A percentile compares a stretch with the other conserved stretches of the same genome.
Evolutionary conservation across 2,888 invertebrate genomes (phyloP).

Genomic region (Portevinia maculata): DNA sequence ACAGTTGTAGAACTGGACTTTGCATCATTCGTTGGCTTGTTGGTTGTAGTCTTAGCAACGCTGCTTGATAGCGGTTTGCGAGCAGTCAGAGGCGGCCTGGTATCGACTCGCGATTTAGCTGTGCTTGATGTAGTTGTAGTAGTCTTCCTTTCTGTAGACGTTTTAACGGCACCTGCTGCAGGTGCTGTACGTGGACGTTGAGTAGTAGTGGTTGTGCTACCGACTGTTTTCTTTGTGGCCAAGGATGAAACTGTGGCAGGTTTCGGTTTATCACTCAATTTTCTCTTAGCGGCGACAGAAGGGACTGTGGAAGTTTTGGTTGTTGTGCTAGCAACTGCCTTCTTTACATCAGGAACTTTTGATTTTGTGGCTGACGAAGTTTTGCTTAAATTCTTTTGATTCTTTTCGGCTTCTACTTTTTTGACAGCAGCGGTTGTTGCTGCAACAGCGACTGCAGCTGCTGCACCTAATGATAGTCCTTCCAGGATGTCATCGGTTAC

Average conservation of each 20-base stretch:
- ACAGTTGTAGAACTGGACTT: conserved; percentile 52
- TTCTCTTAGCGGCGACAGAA: conserved; percentile 53
- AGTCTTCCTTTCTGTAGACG: conserved; percentile 51
- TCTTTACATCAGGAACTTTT: conserved; percentile 72
- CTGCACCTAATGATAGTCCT: conserved; percentile 45
- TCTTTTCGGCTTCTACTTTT: conserved; percentile 65
- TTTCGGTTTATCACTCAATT: conserved; percentile 51
- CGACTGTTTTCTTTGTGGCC: conserved; percentile 48
- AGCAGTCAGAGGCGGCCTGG: conserved; percentile 52
- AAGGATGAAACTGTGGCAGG: conserved; percentile 38
- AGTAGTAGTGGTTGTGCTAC: conserved; percentile 48
- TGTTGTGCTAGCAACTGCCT: conserved; percentile 38
- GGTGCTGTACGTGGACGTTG: conserved; percentile 65
- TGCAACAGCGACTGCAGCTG: conserved; percentile 43
- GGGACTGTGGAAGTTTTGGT: conserved; percentile 40
- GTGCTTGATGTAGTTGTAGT: conserved; percentile 54
- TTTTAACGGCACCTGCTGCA: conserved; percentile 16
- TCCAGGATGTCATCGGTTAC: conserved; percentile 30
- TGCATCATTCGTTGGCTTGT: conserved; percentile 50
- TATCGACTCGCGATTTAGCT: conserved; percentile 67
- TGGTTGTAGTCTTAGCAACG: conserved; percentile 49
- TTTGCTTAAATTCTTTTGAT: conserved; percentile 69
- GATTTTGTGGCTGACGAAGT: conserved; percentile 69
- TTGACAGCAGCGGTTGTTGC: conserved; percentile 51
- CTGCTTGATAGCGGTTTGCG: conserved; percentile 58